These are phyloP conservation scores for Drosophila sucinea DNA, from an alignment of 1,140 invertebrate genomes.

Conservation along the genomic window DNA sequence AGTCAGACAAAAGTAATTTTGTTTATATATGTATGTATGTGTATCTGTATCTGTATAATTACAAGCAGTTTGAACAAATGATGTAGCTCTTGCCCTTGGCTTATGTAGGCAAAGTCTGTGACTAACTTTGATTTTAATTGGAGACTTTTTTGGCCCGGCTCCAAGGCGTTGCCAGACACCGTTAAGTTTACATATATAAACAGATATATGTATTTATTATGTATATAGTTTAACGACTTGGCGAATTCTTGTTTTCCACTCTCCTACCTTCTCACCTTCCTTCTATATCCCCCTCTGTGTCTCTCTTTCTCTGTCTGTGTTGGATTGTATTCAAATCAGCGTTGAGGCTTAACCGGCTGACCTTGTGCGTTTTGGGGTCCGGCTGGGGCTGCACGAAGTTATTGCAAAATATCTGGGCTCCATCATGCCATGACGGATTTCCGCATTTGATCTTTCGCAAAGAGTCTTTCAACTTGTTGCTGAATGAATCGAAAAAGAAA, in stretches of 20 bases:
- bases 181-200: constrained; percentile 56
- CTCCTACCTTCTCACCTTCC: neutral
- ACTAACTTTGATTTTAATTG: constrained; percentile 67
- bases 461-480: constrained; percentile 38
- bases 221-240: constrained; percentile 25
- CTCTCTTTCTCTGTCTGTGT: neutral
- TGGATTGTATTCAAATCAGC: constrained; percentile 73
- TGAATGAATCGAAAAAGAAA: neutral
- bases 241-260: constrained; percentile 61
- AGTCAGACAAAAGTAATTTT: constrained; percentile 37
- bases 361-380: constrained; percentile 53
- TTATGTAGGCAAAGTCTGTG: constrained; percentile 64
- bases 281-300: neutral
- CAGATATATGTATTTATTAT: constrained; percentile 27
- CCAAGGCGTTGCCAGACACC: constrained; percentile 29
- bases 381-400: constrained; percentile 11
- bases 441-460: constrained; percentile 55
- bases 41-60: constrained; percentile 40
- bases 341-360: constrained; percentile 55
- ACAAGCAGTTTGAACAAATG: constrained; percentile 47
- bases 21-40: constrained; percentile 19
- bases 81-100: constrained; percentile 66
- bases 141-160: constrained; percentile 29
- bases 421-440: constrained; percentile 73
- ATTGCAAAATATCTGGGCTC: constrained; percentile 45